Conservation (phyloP, 2,797 vertebrate species). For the Hephaestus fuliginosus region DNA sequence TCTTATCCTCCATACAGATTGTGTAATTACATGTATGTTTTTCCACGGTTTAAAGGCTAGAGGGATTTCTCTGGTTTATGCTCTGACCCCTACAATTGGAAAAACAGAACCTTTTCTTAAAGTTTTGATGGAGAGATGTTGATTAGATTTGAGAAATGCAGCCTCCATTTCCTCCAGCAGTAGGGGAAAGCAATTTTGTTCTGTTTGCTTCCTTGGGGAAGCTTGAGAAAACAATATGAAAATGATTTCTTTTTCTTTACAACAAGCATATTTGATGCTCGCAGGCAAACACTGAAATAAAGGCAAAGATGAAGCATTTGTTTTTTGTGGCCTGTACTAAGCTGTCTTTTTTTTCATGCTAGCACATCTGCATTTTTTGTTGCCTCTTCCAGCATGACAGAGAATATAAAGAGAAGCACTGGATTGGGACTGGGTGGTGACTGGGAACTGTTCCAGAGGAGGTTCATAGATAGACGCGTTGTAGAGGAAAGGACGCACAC, state of each 20-base stretch:
- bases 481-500: not conserved
- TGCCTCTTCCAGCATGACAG: slow-evolving; percentile 31
- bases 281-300: slow-evolving; percentile 74
- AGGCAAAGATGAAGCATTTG: slow-evolving; percentile 67
- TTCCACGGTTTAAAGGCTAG: slow-evolving; percentile 62
- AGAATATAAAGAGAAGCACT: slow-evolving; percentile 22
- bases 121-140: slow-evolving; percentile 80
- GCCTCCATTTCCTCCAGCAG: slow-evolving; percentile 74
- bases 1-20: slow-evolving; percentile 48
- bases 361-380: slow-evolving; percentile 37
- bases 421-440: slow-evolving; percentile 1
- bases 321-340: slow-evolving; percentile 59
- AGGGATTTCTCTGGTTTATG: slow-evolving; percentile 59
- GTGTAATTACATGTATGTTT: slow-evolving; percentile 72
- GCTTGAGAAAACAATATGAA: slow-evolving; percentile 82
- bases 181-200: slow-evolving; percentile 80
- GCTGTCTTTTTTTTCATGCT: slow-evolving; percentile 38
- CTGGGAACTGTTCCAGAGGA: slow-evolving; percentile 7
- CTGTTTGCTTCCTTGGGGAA: slow-evolving; percentile 76
- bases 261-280: slow-evolving; percentile 77
- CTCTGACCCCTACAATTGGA: slow-evolving; percentile 73
- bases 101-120: slow-evolving; percentile 75
- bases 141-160: slow-evolving; percentile 81
- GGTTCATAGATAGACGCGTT: not conserved
- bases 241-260: slow-evolving; percentile 81